Conservation (phyloP, 2,888 invertebrate species). For the Odontocerum albicorne region DNA sequence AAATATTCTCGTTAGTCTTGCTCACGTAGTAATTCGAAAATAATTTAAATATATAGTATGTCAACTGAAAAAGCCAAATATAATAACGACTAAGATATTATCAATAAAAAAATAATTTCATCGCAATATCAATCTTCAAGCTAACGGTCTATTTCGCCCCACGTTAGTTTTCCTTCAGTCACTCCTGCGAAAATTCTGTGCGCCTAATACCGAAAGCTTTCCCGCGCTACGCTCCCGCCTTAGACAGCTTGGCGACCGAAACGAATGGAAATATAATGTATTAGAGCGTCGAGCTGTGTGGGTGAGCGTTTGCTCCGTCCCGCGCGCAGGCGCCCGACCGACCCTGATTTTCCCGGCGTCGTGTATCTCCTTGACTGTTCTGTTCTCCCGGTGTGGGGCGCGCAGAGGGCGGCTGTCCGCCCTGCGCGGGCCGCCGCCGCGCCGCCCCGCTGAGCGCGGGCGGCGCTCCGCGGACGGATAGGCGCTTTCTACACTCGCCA, state of each 20-base stretch:
- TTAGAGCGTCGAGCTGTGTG: background rate
- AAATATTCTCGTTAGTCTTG: too few species aligned
- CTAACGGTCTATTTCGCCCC: too few species aligned
- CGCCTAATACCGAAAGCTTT: slow-evolving; percentile 19
- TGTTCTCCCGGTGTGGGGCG: slow-evolving; percentile 56
- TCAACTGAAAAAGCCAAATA: too few species aligned
- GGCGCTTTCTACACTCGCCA: slow-evolving; percentile 26
- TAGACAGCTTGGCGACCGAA: slow-evolving; percentile 26
- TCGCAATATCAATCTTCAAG: too few species aligned
- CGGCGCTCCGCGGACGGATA: slow-evolving; percentile 40
- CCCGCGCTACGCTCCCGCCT: slow-evolving; percentile 8
- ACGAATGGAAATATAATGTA: background rate
- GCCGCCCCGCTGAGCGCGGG: slow-evolving; percentile 41
- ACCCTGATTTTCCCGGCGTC: slow-evolving; percentile 4
- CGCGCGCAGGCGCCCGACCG: slow-evolving; percentile 19
- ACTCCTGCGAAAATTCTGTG: slow-evolving; percentile 12
- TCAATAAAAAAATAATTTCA: background rate
- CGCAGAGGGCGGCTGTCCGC: slow-evolving; percentile 56
- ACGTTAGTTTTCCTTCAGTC: too few species aligned
- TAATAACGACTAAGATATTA: too few species aligned
- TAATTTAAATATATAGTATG: too few species aligned
- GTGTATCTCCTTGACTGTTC: slow-evolving; percentile 41
- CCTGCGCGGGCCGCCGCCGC: slow-evolving; percentile 20
- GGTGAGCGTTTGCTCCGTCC: slow-evolving; percentile 17
- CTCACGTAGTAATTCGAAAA: too few species aligned